Percentiles rank a stretch among this genome's conserved stretches.
These are phyloP conservation scores for Panopea generosa DNA, from an alignment of 2,888 invertebrate genomes.

Conservation along the genomic window DNA sequence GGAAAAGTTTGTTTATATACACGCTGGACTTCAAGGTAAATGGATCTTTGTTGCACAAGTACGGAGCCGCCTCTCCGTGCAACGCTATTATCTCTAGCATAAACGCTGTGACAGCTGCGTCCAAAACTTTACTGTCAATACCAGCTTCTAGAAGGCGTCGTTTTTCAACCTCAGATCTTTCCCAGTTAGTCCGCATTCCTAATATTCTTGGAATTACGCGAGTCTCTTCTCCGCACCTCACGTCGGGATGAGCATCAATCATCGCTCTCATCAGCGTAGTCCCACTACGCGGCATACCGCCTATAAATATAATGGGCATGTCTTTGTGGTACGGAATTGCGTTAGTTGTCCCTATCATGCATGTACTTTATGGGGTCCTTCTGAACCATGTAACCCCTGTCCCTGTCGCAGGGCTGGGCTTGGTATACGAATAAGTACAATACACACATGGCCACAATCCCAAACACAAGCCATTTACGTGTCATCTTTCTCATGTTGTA, in stretches of 20 bases:
- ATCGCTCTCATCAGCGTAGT: conserved; percentile 99
- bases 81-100: conserved; percentile 92
- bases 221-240: conserved; percentile 97
- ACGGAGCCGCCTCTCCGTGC: conserved; percentile 96
- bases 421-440: conserved; percentile 50
- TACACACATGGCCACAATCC: conserved; percentile 6
- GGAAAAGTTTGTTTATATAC: conserved; percentile 97
- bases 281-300: conserved; percentile 98
- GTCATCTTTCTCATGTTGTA: conserved; percentile 16
- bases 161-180: conserved; percentile 89
- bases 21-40: conserved; percentile 98
- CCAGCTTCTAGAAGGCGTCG: conserved; percentile 79
- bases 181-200: conserved; percentile 98
- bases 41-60: conserved; percentile 99
- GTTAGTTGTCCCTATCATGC: conserved; percentile 70
- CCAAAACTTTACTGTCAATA: conserved; percentile 95
- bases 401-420: conserved; percentile 68
- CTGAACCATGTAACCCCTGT: conserved; percentile 75
- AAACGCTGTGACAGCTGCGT: conserved; percentile 98
- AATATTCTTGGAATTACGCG: conserved; percentile 98
- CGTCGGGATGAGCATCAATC: conserved; percentile 98
- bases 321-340: conserved; percentile 70
- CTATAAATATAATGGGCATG: conserved; percentile 90
- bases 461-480: conserved; percentile 16
- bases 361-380: conserved; percentile 69